phyloP scores from a whole-genome alignment of 2,888 invertebrate genomes.

The Luperina testacea region DNA sequence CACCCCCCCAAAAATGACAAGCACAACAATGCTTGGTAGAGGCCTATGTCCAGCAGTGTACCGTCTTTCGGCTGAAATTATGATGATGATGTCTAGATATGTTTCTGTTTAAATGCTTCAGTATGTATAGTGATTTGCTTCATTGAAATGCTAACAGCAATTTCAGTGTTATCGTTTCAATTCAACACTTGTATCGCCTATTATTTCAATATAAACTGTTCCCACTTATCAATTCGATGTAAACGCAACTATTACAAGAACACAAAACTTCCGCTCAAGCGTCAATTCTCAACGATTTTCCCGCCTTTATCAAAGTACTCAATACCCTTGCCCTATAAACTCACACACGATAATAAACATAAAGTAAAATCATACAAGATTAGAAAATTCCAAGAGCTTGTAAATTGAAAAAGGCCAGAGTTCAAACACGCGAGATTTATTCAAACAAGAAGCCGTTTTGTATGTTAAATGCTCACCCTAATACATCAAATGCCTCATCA shows the following conservation, averaged over 20 bases:
- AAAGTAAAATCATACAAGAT: conserved; percentile 48
- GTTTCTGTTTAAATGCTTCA: neutral
- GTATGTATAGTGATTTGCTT: neutral
- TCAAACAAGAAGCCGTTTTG: conserved; percentile 59
- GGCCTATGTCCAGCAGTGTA: neutral
- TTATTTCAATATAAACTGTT: conserved; percentile 19
- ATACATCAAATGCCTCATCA: conserved; percentile 62
- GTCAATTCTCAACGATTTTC: conserved; percentile 19
- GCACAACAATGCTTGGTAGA: neutral
- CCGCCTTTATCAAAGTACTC: conserved; percentile 29
- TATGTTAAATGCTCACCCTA: conserved; percentile 57
- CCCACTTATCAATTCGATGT: conserved; percentile 27
- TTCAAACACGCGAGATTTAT: conserved; percentile 59
- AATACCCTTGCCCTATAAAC: conserved; percentile 10
- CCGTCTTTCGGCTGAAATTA: too few species aligned
- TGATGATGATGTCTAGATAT: neutral
- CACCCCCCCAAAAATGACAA: neutral
- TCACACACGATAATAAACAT: conserved; percentile 38
- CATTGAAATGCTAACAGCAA: conserved; percentile 9
- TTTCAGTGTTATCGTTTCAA: neutral
- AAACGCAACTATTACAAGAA: conserved; percentile 37
- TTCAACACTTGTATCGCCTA: neutral
- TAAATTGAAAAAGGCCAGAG: conserved; percentile 63
- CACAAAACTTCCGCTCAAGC: conserved; percentile 1
- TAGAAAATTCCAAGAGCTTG: conserved; percentile 53